Evolutionary conservation across 2,797 vertebrate species (phyloP), one percentile per base, ranked within the genome.

Genomic region (Lutjanus campechanus): DNA sequence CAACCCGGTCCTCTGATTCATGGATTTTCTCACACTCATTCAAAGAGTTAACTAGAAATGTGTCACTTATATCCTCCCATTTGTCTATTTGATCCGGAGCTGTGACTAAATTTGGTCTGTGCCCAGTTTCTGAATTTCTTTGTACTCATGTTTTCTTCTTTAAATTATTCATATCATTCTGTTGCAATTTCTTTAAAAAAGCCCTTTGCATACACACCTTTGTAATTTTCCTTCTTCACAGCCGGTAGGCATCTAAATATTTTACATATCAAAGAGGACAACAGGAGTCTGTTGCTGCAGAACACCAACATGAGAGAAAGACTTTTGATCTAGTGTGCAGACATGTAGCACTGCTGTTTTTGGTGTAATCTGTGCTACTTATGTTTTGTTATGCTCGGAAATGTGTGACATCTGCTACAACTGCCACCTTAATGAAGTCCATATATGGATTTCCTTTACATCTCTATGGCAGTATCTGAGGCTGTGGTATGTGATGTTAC

Each of bases 191-290:
- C 22, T 73, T 65, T 2, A 10, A 15, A 51, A 79, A 16, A 53
- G 0, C 5, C 58, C 2, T 51, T 3, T 9, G 43, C 29, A 19
- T 1, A 41, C 2, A 56, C 11, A 47, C 67, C 10, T 41, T 60
- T 43, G 44, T 58, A 0, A 66, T 72, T 17, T 29, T 64, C 29
- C 11, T 49, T 61, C 17, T 47, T 67, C 46, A 72, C 5, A n/a
- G 56, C 11, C 0, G 0, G n/a, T 9, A 43, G 20, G 46, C 59
- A 66, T 36, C 12, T 2, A 43, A 66, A 60, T 69, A 22, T 61
- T 50, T 75, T 66, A 12, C 25, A 66, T 43, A 56, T 83, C 60
- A 89, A 81, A 66, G 50, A 55, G 22, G 56, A 17, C 9, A 81
- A 56, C 44, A 71, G 58, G 53, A 51, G 51, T 61, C 5, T 1